Evolutionary conservation across 2,113 vertebrate genomes (phyloP).

Genomic region (Brevimyrus niger): DNA sequence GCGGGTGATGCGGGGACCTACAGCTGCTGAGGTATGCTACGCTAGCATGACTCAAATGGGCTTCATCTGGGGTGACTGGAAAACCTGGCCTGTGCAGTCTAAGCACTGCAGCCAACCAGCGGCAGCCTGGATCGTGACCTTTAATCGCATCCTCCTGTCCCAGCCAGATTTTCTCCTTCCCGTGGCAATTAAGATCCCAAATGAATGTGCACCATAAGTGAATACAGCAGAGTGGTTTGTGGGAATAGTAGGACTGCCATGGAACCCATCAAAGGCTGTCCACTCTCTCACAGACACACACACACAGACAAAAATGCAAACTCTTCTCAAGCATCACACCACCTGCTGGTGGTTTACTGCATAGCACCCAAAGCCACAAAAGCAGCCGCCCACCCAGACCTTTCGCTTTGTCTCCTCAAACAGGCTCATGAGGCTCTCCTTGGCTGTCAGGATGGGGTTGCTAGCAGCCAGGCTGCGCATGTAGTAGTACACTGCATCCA

Average conservation of each 20-base stretch:
- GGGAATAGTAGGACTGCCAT: neutral
- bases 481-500: constrained; percentile 98
- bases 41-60: constrained; percentile 53
- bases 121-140: constrained; percentile 44
- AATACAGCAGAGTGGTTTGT: constrained; percentile 5
- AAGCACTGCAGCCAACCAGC: constrained; percentile 45
- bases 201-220: neutral
- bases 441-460: constrained; percentile 95
- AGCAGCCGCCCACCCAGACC: constrained; percentile 54
- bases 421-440: constrained; percentile 95
- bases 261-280: neutral
- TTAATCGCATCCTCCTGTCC: constrained; percentile 52
- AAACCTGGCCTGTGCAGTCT: constrained; percentile 48
- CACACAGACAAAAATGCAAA: neutral
- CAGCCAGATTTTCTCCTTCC: constrained; percentile 47
- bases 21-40: constrained; percentile 29
- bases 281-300: neutral
- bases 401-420: constrained; percentile 99
- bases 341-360: neutral
- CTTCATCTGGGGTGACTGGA: constrained; percentile 51
- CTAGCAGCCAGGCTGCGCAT: constrained; percentile 97
- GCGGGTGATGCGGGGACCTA: neutral
- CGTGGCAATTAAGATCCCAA: constrained; percentile 46
- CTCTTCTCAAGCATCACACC: neutral
- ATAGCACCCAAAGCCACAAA: neutral